Base-by-base conservation (phyloP, 2,888 invertebrate genomes). In the Epistrophe grossulariae region DNA sequence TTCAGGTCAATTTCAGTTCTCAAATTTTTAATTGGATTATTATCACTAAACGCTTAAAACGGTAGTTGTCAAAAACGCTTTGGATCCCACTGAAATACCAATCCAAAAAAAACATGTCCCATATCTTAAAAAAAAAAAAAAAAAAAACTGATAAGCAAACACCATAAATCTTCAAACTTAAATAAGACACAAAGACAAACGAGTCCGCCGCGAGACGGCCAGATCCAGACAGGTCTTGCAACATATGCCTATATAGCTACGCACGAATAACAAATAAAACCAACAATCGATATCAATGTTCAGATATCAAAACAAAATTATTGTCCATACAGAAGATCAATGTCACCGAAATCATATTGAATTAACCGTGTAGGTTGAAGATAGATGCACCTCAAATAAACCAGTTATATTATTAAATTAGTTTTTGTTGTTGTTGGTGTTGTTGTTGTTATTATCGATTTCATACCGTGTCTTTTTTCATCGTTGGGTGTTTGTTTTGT, bases 301-400 rank as follows among this genome's bases (percentile, higher is more conserved):
- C 4, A 40, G 62, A 55, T 79, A 79, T 70, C 38, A 70, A 62
- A 72, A 72, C 62, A 38, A 45, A 72, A 64, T 72, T 24, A 17
- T 45, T 64, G 72, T 64, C 48, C 55, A 64, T 55, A 38, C 55
- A 55, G 55, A 48, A 79, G 72, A 79, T 72, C 79, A 79, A 79
- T 79, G 79, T 79, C 79, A 79, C 64, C 64, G 79, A 72, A 62
- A 55, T 43, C 19, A 45, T 48, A 57, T 72, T 62, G 62, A 57
- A 79, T 71, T 40, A 62, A 35, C 13, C 70, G 19, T 24, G 78
- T 68, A 68, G 62, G 52, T 43, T 35, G 19, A 66, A 43, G 4
- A 68, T 55, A 15, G 31, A 50, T 66, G 68, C 68, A 68, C 9
- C 19, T 40, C 50, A 71, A 52, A 43, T n/a, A 52, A 79, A 79